These are phyloP conservation scores for Cephalopholis sonnerati DNA, from an alignment of 2,113 vertebrate species.

Conservation along the genomic window DNA sequence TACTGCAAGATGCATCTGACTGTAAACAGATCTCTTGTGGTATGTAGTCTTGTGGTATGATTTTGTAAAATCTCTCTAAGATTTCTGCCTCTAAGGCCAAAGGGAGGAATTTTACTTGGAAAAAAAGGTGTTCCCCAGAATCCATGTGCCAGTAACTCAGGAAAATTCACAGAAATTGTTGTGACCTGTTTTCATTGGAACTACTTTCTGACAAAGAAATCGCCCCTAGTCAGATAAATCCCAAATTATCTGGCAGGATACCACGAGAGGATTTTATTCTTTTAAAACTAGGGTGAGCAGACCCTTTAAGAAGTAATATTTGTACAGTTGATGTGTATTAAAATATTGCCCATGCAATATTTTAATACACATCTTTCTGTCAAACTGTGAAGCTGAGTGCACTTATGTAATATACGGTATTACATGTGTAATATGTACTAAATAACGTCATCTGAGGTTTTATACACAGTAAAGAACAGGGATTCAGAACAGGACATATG, in stretches of 20 bases:
- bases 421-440: neutral
- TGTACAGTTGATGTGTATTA: neutral
- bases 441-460: neutral
- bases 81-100: neutral
- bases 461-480: neutral
- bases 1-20: conserved; percentile 12
- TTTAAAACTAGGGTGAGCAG: too few relatives aligned
- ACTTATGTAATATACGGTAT: neutral
- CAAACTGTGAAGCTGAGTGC: neutral
- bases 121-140: neutral
- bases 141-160: neutral
- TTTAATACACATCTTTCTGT: neutral
- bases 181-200: neutral
- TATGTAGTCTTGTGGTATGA: too few relatives aligned
- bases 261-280: too few relatives aligned
- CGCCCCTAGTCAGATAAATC: neutral
- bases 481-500: neutral
- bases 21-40: neutral
- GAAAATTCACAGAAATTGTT: neutral
- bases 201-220: neutral
- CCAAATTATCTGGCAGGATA: too few relatives aligned
- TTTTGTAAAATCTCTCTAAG: too few relatives aligned
- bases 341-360: neutral
- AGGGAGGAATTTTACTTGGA: neutral
- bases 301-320: neutral